These are phyloP conservation scores for Porites lobata DNA, from an alignment of 92 coral and sea anemone genomes.

Conservation along the genomic window DNA sequence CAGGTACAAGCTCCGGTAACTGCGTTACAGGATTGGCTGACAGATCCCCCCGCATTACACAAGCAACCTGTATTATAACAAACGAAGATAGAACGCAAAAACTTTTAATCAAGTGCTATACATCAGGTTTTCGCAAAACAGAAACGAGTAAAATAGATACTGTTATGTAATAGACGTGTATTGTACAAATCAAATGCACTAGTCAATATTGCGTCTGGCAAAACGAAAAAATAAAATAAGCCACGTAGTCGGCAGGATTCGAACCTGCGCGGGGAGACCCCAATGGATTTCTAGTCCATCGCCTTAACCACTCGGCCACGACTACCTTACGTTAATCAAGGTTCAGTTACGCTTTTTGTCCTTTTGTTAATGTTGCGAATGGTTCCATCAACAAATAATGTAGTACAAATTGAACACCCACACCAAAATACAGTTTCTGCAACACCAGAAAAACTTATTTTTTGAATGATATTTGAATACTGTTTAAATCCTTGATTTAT, in stretches of 20 bases:
- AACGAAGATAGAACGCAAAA: neutral
- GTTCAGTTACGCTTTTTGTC: neutral
- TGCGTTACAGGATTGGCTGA: conserved; percentile 72
- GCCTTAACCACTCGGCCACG: conserved; percentile 95
- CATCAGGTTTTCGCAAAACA: no score
- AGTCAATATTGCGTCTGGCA: no score
- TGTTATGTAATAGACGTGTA: no score
- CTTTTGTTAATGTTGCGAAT: neutral
- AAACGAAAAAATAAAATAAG: neutral
- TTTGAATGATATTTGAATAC: no score
- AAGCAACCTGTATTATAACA: conserved; percentile 71
- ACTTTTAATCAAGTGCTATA: neutral
- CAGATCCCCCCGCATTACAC: conserved; percentile 90
- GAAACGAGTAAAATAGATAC: no score
- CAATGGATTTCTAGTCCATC: conserved; percentile 95
- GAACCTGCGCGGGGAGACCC: conserved; percentile 96
- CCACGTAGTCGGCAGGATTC: conserved; percentile 93
- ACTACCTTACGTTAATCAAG: conserved; percentile 19
- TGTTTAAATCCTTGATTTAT: no score
- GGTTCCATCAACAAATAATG: no score
- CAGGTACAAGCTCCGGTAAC: conserved; percentile 85
- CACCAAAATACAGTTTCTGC: no score
- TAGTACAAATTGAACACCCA: no score
- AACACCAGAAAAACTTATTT: no score
- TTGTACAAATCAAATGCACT: no score